Evolutionary conservation across 2,797 vertebrate genomes (phyloP).

Genomic region (Gastrophryne carolinensis): DNA sequence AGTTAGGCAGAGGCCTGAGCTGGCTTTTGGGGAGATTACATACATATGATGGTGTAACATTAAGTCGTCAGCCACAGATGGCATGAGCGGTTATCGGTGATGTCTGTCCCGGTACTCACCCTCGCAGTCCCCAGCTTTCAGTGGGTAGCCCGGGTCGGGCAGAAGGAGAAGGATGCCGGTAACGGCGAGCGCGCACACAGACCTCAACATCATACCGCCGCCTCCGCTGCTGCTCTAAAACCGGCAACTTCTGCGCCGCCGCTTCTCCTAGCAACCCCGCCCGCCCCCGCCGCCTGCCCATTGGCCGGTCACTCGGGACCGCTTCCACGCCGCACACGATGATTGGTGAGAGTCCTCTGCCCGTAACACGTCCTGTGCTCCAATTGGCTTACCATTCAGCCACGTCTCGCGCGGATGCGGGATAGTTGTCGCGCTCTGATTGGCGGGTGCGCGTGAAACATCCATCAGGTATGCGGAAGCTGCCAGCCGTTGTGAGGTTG

Average conservation of each 20-base stretch:
- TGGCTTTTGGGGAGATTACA: too few species aligned
- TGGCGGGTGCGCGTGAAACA: conserved; percentile 45
- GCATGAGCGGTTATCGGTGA: too few species aligned
- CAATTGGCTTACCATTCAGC: conserved; percentile 54
- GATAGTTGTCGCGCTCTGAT: conserved; percentile 71
- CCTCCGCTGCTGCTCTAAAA: not conserved
- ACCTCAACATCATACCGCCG: conserved; percentile 62
- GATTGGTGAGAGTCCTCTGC: conserved; percentile 56
- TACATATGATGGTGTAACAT: too few species aligned
- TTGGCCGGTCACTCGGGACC: conserved; percentile 51
- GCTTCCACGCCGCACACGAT: conserved; percentile 59
- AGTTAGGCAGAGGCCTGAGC: too few species aligned
- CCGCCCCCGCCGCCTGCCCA: conserved; percentile 11
- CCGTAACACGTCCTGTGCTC: conserved; percentile 58
- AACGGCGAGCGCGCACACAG: conserved; percentile 73
- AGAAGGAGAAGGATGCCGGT: conserved; percentile 77
- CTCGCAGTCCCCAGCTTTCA: conserved; percentile 87
- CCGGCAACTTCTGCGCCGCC: conserved; percentile 46
- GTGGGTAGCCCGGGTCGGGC: conserved; percentile 63
- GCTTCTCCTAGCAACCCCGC: conserved; percentile 41
- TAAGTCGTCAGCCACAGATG: too few species aligned
- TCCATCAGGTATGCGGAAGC: conserved; percentile 8
- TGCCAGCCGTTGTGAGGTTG: not conserved
- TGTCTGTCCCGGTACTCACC: conserved; percentile 73
- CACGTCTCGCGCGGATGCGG: conserved; percentile 35